These are phyloP conservation scores for Phallusia fumigata DNA, from an alignment of 23 tunicate genomes.

Conservation along the genomic window DNA sequence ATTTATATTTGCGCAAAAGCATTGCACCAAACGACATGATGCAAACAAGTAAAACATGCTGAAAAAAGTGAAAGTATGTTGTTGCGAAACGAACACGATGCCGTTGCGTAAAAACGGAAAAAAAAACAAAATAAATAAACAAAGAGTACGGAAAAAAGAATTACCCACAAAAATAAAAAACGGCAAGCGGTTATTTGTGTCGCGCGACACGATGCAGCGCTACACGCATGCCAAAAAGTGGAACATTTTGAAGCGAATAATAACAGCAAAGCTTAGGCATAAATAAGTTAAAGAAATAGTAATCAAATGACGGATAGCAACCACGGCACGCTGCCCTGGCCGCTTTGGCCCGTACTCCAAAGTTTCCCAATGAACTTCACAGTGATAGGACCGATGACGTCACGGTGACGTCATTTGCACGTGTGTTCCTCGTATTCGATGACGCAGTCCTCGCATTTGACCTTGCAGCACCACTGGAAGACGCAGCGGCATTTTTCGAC, in stretches of 20 bases:
- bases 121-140: neutral
- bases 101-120: neutral
- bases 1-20: too few relatives aligned
- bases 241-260: slow-evolving; percentile 6
- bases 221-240: neutral
- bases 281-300: neutral
- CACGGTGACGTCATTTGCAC: slow-evolving; percentile 54
- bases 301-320: neutral
- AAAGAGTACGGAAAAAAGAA: neutral
- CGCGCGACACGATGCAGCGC: too few relatives aligned
- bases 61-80: too few relatives aligned
- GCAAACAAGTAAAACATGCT: too few relatives aligned
- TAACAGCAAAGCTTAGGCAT: neutral
- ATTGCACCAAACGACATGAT: too few relatives aligned
- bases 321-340: neutral
- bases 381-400: slow-evolving; percentile 4
- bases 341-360: neutral
- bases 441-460: slow-evolving; percentile 68
- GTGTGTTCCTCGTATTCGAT: slow-evolving; percentile 60
- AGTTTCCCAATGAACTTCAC: neutral
- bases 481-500: slow-evolving; percentile 80
- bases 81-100: too few relatives aligned
- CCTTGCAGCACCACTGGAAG: slow-evolving; percentile 96
- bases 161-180: neutral
- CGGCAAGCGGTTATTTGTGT: neutral